A percentile compares a stretch with the other conserved stretches of the same genome.
These are phyloP conservation scores for Hoplodrina blanda DNA, from an alignment of 2,888 invertebrate species.

Conservation along the genomic window DNA sequence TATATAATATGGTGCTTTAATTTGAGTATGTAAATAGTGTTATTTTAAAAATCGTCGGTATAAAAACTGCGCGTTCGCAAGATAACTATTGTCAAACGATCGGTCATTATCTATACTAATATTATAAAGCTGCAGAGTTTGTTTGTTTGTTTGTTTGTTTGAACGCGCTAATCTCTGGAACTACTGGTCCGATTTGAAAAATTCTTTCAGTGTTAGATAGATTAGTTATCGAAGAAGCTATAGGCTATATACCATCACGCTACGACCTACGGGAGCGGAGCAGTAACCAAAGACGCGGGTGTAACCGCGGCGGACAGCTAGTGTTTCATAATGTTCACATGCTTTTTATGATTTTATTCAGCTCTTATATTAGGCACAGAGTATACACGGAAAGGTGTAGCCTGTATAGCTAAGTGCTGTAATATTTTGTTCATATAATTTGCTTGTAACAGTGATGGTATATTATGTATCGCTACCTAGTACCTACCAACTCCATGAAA, in stretches of 20 bases:
- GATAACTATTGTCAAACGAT: constrained; percentile 51
- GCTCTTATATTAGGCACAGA: neutral
- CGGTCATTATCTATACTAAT: constrained; percentile 28
- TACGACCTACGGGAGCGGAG: too few relatives aligned
- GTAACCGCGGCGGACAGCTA: too few relatives aligned
- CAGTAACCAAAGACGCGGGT: too few relatives aligned
- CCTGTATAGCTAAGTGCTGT: neutral
- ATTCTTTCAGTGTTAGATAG: too few relatives aligned
- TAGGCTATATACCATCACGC: too few relatives aligned
- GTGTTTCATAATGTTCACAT: constrained; percentile 26
- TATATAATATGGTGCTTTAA: constrained; percentile 24
- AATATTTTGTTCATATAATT: constrained; percentile 8
- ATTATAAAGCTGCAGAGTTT: too few relatives aligned
- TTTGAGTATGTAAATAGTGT: constrained; percentile 27
- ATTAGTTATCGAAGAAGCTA: too few relatives aligned
- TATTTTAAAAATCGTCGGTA: constrained; percentile 31
- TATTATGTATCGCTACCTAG: too few relatives aligned
- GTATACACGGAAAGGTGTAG: neutral
- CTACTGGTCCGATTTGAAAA: too few relatives aligned
- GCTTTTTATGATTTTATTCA: constrained; percentile 19
- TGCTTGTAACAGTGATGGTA: constrained; percentile 3
- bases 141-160: too few relatives aligned
- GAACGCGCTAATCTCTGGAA: too few relatives aligned
- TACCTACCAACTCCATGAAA: neutral
- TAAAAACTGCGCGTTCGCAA: constrained; percentile 16